Base-by-base conservation (phyloP, 2,113 vertebrate genomes). In the Rhea americana region DNA sequence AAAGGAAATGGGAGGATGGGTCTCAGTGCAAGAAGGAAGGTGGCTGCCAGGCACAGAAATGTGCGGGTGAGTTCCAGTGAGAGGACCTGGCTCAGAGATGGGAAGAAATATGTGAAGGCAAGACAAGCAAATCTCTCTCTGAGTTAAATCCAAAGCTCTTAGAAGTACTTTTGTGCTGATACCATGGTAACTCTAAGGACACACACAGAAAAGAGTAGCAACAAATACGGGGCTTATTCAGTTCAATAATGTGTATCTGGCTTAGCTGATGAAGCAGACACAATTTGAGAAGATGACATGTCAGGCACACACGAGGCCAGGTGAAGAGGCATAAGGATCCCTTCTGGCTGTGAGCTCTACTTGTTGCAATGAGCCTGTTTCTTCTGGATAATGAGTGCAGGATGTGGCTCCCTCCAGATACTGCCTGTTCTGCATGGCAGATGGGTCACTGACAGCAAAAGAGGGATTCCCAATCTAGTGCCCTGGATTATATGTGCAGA, bases 211-310 rank as follows among this genome's bases (percentile, higher is more conserved):
- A 62, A 43, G 41, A 66, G 67, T 5, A 82, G 35, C 87, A 77
- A 50, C 47, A 81, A 43, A 90, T 39, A 50, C 21, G 71, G 28
- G 2, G 13, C 59, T 86, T 45, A 2, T 72, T 62, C 68, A 82
- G 67, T 8, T 74, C 43, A 32, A 0, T 20, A 45, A 26, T 35
- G 18, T 20, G 65, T 20, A 37, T 39, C 32, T 86, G 77, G 25
- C 68, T 45, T 3, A 35, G 25, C 68, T 73, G 9, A 16, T 30
- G 43, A 81, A 43, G 80, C 24, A 86, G 56, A 30, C 0, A 0
- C 41, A 55, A 66, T 0, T 2, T 0, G 6, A 74, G 53, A 50
- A 70, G 73, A 11, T 61, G 0, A 0, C 32, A n/a, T 47, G 70
- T 65, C 17, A 48, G 0, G 0, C 22, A 48, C 0, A 0, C 25